Percentiles rank a stretch among this genome's conserved stretches.
phyloP scores from a whole-genome alignment of 2,797 vertebrate species.

The Mus spretus region DNA sequence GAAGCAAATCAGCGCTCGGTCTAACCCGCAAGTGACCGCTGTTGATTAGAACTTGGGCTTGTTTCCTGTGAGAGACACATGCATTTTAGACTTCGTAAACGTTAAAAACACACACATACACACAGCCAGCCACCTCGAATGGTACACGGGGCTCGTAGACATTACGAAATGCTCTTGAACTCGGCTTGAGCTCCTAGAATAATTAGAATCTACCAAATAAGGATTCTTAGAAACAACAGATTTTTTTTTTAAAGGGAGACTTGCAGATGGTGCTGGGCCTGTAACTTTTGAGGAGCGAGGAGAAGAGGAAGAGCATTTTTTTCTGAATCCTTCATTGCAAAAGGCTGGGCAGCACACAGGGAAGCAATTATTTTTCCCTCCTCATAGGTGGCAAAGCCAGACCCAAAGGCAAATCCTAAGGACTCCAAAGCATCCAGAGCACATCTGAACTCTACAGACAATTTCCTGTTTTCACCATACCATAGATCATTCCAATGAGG shows the following conservation, averaged over 20 bases:
- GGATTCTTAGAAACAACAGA: conserved; percentile 80
- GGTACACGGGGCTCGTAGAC: conserved; percentile 82
- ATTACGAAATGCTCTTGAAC: conserved; percentile 88
- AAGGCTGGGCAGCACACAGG: conserved; percentile 65
- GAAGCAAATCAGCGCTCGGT: conserved; percentile 82
- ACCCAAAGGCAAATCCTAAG: conserved; percentile 83
- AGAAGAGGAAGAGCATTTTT: conserved; percentile 67
- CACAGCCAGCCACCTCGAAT: conserved; percentile 76
- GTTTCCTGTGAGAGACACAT: conserved; percentile 83
- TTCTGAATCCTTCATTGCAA: conserved; percentile 63
- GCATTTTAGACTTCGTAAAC: conserved; percentile 86
- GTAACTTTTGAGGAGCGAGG: conserved; percentile 74
- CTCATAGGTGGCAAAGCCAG: conserved; percentile 75
- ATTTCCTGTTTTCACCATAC: conserved; percentile 73
- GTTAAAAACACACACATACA: conserved; percentile 75
- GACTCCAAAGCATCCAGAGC: conserved; percentile 65
- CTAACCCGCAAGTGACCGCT: conserved; percentile 81
- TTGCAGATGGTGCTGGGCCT: conserved; percentile 60
- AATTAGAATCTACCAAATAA: conserved; percentile 78
- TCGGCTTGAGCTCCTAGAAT: conserved; percentile 83
- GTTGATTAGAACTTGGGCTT: conserved; percentile 85
- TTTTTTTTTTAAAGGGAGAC: conserved; percentile 52
- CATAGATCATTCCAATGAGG: conserved; percentile 77
- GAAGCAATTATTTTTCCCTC: conserved; percentile 79
- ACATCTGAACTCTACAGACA: conserved; percentile 78